Conservation (phyloP, 2,888 invertebrate genomes). For the Tribolium freemani region DNA sequence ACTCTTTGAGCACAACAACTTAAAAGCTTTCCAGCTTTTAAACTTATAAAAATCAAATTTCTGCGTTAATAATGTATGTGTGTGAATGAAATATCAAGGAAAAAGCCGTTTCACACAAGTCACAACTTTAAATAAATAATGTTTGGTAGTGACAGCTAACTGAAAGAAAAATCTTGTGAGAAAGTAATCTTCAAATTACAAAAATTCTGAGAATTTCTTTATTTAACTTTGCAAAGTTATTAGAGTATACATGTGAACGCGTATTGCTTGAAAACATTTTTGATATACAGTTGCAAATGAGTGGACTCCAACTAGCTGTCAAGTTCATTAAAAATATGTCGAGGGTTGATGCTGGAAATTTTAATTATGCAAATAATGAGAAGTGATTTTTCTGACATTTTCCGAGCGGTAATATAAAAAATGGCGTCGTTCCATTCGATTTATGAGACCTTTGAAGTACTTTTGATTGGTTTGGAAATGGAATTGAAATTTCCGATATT, state of each 20-base stretch:
- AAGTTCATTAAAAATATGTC: conserved; percentile 4
- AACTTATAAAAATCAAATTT: too few species aligned
- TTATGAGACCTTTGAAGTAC: conserved; percentile 14
- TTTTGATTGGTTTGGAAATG: conserved; percentile 18
- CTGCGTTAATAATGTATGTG: not conserved
- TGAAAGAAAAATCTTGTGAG: not conserved
- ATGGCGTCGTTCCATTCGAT: not conserved
- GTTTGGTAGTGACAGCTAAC: not conserved
- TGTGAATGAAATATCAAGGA: not conserved
- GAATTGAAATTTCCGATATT: conserved; percentile 15
- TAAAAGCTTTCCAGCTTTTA: not conserved
- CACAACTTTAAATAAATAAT: not conserved
- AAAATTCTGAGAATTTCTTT: too few species aligned
- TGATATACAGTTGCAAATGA: too few species aligned
- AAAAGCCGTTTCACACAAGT: not conserved
- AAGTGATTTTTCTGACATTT: conserved; percentile 17
- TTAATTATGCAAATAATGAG: conserved; percentile 21
- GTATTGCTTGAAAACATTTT: too few species aligned
- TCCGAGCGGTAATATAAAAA: not conserved
- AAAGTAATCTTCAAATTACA: not conserved
- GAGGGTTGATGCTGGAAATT: not conserved
- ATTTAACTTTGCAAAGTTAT: too few species aligned
- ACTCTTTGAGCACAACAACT: not conserved
- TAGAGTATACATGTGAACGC: too few species aligned
- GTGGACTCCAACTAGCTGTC: not conserved